A percentile compares a stretch with the other conserved stretches of the same genome.
Conservation (phyloP, 2,888 invertebrate genomes). For the Bursaphelenchus okinawaensis region DNA sequence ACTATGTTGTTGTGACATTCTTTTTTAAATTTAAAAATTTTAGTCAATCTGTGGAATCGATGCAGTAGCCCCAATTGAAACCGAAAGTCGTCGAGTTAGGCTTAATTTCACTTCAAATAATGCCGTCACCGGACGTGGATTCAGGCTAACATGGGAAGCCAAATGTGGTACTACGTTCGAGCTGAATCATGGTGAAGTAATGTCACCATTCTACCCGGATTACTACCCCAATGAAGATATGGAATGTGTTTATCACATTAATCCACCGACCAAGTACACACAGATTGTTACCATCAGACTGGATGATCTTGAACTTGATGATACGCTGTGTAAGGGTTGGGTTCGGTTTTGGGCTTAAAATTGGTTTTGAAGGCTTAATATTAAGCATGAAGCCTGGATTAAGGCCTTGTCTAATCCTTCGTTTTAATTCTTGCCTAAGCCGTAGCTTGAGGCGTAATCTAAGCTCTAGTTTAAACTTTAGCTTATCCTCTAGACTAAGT, state of each 20-base stretch:
- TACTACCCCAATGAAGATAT: slow-evolving; percentile 45
- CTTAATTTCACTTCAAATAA: slow-evolving; percentile 50
- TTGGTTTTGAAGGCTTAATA: too few species aligned
- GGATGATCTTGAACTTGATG: slow-evolving; percentile 35
- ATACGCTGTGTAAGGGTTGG: slow-evolving; percentile 18
- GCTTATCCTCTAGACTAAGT: too few species aligned
- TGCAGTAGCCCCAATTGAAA: slow-evolving; percentile 29
- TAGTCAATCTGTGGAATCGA: slow-evolving; percentile 36
- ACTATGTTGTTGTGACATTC: slow-evolving; percentile 8
- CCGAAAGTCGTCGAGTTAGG: slow-evolving; percentile 44
- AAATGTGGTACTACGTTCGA: slow-evolving; percentile 41
- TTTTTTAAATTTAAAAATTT: slow-evolving; percentile 1
- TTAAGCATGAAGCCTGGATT: too few species aligned
- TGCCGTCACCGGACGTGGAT: slow-evolving; percentile 39
- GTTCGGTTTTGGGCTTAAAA: too few species aligned
- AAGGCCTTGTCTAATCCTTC: too few species aligned
- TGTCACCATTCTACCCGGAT: slow-evolving; percentile 50
- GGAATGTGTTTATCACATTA: slow-evolving; percentile 45
- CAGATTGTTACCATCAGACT: slow-evolving; percentile 37
- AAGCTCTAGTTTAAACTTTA: too few species aligned
- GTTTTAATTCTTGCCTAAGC: too few species aligned
- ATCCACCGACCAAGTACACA: slow-evolving; percentile 28
- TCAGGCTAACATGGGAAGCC: slow-evolving; percentile 45
- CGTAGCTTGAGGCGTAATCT: too few species aligned
- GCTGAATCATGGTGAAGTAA: slow-evolving; percentile 44